Conservation (phyloP, 2,888 invertebrate species). For the Mellilla xanthometata region DNA sequence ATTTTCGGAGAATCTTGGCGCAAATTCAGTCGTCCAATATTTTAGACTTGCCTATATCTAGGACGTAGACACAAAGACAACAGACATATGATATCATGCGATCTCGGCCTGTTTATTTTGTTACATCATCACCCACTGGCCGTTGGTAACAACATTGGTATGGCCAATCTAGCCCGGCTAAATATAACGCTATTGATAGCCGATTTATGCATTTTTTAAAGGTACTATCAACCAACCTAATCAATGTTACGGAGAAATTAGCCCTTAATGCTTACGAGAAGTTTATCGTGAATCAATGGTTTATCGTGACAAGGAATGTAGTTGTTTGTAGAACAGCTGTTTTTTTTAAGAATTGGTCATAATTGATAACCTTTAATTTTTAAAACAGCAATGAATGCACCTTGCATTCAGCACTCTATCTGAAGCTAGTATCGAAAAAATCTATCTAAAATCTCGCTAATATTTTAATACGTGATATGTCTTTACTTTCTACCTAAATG, state of each 20-base stretch:
- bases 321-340: no score
- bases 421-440: no score
- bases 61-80: conserved; percentile 24
- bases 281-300: no score
- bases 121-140: conserved; percentile 40
- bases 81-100: conserved; percentile 41
- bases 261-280: no score
- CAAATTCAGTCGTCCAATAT: not conserved
- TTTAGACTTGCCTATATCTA: conserved; percentile 18
- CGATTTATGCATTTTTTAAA: conserved; percentile 11
- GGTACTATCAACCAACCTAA: not conserved
- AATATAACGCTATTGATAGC: conserved; percentile 9
- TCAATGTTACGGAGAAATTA: not conserved
- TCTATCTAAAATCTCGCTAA: no score
- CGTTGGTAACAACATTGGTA: conserved; percentile 21
- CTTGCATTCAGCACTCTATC: no score
- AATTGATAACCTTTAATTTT: no score
- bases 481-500: no score
- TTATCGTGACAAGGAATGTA: no score
- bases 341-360: no score
- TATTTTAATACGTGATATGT: no score
- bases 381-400: no score
- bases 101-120: conserved; percentile 38
- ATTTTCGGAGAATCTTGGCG: not conserved
- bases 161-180: conserved; percentile 11